Evolutionary conservation across 2,797 vertebrate genomes (phyloP).

Genomic region (Scolopax rusticola): DNA sequence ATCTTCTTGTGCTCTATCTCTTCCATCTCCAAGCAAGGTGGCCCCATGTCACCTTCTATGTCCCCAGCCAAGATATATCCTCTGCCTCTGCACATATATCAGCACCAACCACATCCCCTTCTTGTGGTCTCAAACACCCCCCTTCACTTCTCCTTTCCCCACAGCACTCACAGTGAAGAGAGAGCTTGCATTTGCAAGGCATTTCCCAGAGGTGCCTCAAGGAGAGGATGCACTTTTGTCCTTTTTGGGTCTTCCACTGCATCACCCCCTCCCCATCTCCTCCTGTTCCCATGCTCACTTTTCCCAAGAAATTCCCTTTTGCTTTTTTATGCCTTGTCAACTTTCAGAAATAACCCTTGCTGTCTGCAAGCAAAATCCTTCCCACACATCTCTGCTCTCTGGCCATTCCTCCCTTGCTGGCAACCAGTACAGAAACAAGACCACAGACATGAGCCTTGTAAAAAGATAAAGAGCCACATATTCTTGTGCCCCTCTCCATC

Average conservation of each 20-base stretch:
- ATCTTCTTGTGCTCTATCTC: not conserved
- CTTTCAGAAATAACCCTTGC: not conserved
- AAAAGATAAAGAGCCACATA: not conserved
- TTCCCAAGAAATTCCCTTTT: not conserved
- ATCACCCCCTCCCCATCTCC: accelerated
- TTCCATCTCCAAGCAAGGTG: not conserved
- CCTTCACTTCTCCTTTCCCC: not conserved
- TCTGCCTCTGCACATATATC: not conserved
- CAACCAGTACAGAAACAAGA: not conserved
- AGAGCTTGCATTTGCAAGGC: not conserved
- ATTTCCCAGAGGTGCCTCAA: not conserved
- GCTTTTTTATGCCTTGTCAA: not conserved
- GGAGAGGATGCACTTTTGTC: not conserved
- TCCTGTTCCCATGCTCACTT: not conserved
- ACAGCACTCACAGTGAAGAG: not conserved
- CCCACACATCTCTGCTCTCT: not conserved
- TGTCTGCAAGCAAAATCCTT: not conserved
- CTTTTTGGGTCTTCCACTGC: not conserved
- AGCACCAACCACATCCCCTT: not conserved
- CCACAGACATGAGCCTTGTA: not conserved
- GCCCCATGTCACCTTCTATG: not conserved
- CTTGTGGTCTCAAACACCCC: not conserved
- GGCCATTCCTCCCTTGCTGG: not conserved
- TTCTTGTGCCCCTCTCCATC: not conserved
- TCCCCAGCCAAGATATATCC: not conserved